phyloP scores from a whole-genome alignment of 2,888 invertebrate species.

The Drosophila aldrichi region DNA sequence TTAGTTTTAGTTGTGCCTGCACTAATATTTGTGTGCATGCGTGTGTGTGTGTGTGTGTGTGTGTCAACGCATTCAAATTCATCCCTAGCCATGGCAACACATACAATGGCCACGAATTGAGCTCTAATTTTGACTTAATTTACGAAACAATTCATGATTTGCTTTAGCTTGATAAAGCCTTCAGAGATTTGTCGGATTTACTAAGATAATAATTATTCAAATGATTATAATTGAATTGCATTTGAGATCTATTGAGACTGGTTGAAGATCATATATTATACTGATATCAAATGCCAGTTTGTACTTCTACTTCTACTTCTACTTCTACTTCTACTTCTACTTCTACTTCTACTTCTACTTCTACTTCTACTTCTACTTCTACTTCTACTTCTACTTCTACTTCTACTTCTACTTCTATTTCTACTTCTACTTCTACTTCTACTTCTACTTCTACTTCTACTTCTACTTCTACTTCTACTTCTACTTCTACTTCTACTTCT shows the following conservation, averaged over 20 bases:
- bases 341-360: background rate
- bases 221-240: conserved; percentile 3
- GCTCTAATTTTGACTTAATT: conserved; percentile 11
- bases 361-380: background rate
- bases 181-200: background rate
- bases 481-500: background rate
- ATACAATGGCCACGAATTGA: conserved; percentile 13
- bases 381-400: background rate
- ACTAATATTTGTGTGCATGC: background rate
- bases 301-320: background rate
- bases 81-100: conserved; percentile 1
- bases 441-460: too few relatives aligned
- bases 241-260: background rate
- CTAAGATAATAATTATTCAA: background rate
- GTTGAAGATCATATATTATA: background rate
- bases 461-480: background rate
- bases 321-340: background rate
- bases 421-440: background rate
- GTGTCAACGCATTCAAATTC: conserved; percentile 4
- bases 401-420: background rate
- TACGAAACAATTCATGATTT: conserved; percentile 8
- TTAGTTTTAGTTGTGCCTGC: conserved; percentile 7
- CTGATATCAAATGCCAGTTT: too few relatives aligned
- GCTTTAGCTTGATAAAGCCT: background rate
- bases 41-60: conserved; percentile 1